Evolutionary conservation across 2,888 invertebrate species (phyloP), one percentile per base, ranked within the genome.

Genomic region (Drosophila kambysellisi): DNA sequence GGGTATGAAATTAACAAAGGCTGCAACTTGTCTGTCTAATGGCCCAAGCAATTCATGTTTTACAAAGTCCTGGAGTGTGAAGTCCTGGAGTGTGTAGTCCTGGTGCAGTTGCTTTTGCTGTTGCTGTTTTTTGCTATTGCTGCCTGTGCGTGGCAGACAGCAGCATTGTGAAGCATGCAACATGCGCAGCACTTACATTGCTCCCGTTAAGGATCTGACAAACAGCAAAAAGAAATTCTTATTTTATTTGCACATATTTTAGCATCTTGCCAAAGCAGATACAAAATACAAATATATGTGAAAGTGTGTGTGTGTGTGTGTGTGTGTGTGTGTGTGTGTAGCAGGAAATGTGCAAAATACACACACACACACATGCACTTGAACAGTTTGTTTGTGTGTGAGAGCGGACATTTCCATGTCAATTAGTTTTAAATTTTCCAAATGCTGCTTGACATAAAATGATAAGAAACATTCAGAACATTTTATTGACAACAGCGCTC

Each of bases 231-330:
- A 73, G 73, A 79, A 82, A 85, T 81, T 77, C 74, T 79, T 86
- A 86, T 85, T 83, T 83, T 88, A 88, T 85, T 85, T 88, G 86
- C 85, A 88, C 86, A 88, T 80, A 82, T 88, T 80, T 86, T 65
- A 83, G 65, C 82, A 83, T 81, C 69, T 74, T 80, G 71, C 75
- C 57, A 72, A 58, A 48, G 69, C 58, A 70, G 53, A 74, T 77
- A 67, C 48, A 70, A 79, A 15, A 63, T 59, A 37, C 33, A 35
- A 37, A 20, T 37, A 20, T 37, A 11, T 46, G 30, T 70, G n/a
- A 32, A 12, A 56, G n/a, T 54, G 12, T 30, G 20, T 64, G 33
- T 53, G 57, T 70, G 51, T 39, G 41, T 50, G 48, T 58, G 12
- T 57, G 37, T 63, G 20, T 64, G 33, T 53, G 57, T 70, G 51